Base-by-base conservation (phyloP, 2,113 vertebrate species). In the Chaetodon trifascialis region DNA sequence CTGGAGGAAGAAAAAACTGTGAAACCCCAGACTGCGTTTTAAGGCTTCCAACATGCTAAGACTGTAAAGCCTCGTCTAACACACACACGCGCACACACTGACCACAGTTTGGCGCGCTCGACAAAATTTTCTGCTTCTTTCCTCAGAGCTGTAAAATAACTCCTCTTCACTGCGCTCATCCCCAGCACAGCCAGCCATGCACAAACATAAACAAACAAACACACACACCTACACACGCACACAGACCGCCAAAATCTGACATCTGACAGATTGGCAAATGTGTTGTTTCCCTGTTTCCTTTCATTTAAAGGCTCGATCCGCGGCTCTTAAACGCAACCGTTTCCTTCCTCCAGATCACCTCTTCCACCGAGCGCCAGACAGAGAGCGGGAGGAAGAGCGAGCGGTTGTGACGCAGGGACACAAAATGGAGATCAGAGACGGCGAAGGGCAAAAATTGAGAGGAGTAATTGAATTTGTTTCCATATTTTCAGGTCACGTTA, bases 391-490 rank as follows among this genome's bases (percentile, higher is more conserved):
- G 66, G 55, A 47, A 47, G 46, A 47, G 46, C 11, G 46, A 15
- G 46, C 12, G 46, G 14, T 0, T 12, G 54, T 3, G 49, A 10
- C 14, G n/a, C 56, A 65, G 30, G 68, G 25, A 82, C 70, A 69
- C 73, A 84, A 87, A 84, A 80, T 82, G 78, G 71, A 75, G 80
- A 89, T 87, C 63, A 79, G 84, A 86, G 67, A 62, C 11, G n/a
- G 34, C n/a, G 59, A 54, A 69, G 38, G 76, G 79, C 64, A 84
- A 65, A 84, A 74, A 51, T 72, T 16, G 14, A 69, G 40, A 83
- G 62, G 59, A 75, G 72, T 89, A 78, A 92, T 82, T 90, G 66
- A 82, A 86, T 88, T 86, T 88, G 86, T 89, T 87, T 80, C 71
- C 66, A 79, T 86, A 88, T 86, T 89, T 90, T 83, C 79, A 82